Base-by-base conservation (phyloP, 2,113 vertebrate species). In the Lepisosteus osseus region DNA sequence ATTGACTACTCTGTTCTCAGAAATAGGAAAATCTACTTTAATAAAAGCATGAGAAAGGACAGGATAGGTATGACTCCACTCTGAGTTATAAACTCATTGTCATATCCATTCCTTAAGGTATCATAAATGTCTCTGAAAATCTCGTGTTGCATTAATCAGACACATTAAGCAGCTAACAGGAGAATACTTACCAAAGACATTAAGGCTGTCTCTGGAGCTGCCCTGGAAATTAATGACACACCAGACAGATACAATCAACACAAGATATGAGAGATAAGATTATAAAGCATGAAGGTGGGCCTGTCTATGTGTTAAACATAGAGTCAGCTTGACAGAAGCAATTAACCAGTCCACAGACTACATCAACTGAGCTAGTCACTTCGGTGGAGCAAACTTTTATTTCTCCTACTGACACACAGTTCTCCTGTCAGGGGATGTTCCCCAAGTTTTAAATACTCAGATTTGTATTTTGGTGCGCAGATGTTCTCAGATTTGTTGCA, bases 191-290 rank as follows among this genome's bases (percentile, higher is more conserved):
- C 79, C 81, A 76, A 77, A 79, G 79, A 84, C 87, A 88, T 87
- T 87, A 86, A 73, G 77, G 80, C 81, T 82, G 84, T 87, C 82
- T 81, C 81, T 82, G 84, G 86, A 88, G 81, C 80, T 72, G 77
- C 86, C 86, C 83, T 87, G 83, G 78, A 86, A 88, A 92, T 93
- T 85, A 91, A 87, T 81, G 82, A 78, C 76, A 85, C 80, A 69
- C 75, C 83, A 90, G 84, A 82, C 79, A 83, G 79, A 86, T 74
- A 82, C 82, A 90, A 88, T 87, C 84, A 86, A 78, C 43, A 43
- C 72, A 77, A 82, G 80, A 85, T 84, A 86, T 82, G 85, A 90
- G 86, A 75, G 80, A 83, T 85, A 80, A 83, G 83, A 87, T 80
- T 69, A 66, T 78, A 65, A 74, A 76, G 80, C 78, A 81, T 82